Evolutionary conservation across 2,797 vertebrate genomes (phyloP).

Genomic region (Chloroceryle inda): DNA sequence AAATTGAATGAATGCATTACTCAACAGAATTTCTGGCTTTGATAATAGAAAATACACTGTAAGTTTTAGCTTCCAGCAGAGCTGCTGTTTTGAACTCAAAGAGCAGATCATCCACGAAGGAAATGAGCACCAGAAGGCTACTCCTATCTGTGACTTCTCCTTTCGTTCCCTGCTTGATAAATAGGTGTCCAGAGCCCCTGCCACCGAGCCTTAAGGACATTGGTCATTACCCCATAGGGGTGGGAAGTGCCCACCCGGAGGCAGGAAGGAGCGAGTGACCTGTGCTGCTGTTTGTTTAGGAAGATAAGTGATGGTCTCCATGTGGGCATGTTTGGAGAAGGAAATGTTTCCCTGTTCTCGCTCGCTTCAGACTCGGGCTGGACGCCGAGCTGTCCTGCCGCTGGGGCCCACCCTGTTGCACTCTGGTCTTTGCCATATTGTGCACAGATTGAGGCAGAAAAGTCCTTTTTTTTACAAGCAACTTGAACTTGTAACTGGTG

Average conservation of each 20-base stretch:
- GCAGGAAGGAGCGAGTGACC: conserved; percentile 12
- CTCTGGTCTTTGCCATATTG: rapidly evolving
- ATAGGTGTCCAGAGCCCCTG: neutral
- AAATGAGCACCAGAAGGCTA: neutral
- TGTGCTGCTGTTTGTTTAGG: neutral
- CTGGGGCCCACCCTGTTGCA: neutral
- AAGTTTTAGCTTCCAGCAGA: neutral
- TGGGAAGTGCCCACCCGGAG: neutral
- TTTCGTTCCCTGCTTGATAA: neutral
- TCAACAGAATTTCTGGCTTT: conserved; percentile 13
- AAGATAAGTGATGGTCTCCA: conserved; percentile 12
- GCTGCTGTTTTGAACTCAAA: neutral
- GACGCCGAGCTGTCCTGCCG: neutral
- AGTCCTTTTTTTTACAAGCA: neutral
- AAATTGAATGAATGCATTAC: neutral
- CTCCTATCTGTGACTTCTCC: neutral
- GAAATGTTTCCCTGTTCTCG: neutral
- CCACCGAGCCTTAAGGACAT: neutral
- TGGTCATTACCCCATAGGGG: neutral
- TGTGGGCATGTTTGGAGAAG: conserved; percentile 15
- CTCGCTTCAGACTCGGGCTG: neutral
- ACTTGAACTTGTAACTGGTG: neutral
- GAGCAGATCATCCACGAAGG: neutral
- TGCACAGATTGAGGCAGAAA: neutral
- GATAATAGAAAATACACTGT: neutral